phyloP scores from a whole-genome alignment of 1,140 invertebrate species.

The Hypsibius dujardini region DNA sequence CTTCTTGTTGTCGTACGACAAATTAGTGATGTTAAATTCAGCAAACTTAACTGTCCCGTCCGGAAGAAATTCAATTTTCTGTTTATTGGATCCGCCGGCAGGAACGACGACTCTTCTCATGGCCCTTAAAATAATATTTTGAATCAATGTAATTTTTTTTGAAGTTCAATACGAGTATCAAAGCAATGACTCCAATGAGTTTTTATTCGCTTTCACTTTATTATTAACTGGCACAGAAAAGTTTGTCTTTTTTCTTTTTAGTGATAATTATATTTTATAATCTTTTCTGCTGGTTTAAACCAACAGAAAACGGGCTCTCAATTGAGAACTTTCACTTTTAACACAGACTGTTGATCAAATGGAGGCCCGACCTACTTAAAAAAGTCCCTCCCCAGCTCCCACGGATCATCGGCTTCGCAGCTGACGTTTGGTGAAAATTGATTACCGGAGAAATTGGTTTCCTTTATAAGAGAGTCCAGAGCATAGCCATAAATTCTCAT shows the following conservation, averaged over 20 bases:
- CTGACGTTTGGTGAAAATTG: not conserved
- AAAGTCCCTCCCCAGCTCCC: not conserved
- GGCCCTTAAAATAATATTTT: not conserved
- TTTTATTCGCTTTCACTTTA: no score
- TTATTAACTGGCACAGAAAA: no score
- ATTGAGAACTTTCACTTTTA: not conserved
- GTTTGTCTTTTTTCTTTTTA: not conserved
- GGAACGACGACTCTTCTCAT: slow-evolving; percentile 6
- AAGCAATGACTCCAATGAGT: no score
- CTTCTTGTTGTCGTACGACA: not conserved
- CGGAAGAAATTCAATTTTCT: not conserved
- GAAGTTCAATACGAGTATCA: no score
- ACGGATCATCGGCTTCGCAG: not conserved
- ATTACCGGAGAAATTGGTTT: not conserved
- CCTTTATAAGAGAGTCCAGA: not conserved
- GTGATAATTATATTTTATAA: not conserved
- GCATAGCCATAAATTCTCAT: slow-evolving; percentile 14
- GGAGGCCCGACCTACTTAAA: not conserved
- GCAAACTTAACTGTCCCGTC: not conserved
- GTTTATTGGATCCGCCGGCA: not conserved
- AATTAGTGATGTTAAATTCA: slow-evolving; percentile 8
- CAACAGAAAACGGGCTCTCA: not conserved
- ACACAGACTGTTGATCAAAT: not conserved
- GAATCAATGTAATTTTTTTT: no score
- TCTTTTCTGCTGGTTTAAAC: not conserved